Evolutionary conservation across 2,888 invertebrate genomes (phyloP), one percentile per base, ranked within the genome.

Genomic region (Allygus modestus): DNA sequence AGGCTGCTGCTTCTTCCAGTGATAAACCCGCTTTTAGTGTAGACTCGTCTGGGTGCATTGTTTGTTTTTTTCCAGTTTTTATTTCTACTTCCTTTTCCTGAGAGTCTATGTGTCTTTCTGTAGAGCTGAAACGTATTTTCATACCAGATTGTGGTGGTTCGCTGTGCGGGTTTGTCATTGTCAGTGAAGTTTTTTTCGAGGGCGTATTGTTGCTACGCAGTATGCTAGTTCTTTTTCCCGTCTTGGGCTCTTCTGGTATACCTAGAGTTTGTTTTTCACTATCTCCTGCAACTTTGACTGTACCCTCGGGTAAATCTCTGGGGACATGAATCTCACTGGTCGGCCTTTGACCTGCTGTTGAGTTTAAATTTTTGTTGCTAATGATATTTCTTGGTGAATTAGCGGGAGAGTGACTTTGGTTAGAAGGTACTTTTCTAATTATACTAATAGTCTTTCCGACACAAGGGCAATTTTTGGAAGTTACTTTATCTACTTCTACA

Each of bases 91-190:
- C n/a, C n/a, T 51, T 12, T n/a, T 51, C 51, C 37, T n/a, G 37
- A 9, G 51, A 51, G 15, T 11, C 51, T n/a, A 12, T 51, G 2
- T 15, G 51, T n/a, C 12, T 17, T 11, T 51, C 17, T 51, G 12
- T 17, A 51, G 51, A 51, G n/a, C 51, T 51, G 17, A 51, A 51
- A n/a, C 51, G 51, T 51, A 51, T 51, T 51, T 17, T 51, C n/a
- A 12, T 4, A 51, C 5, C n/a, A 5, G 51, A 17, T 51, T 1
- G 2, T 51, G 1, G 1, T n/a, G 51, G 2, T 15, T 51, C 51
- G 15, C 17, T 17, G 17, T 51, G 51, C 1, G 2, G 17, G 15
- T n/a, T n/a, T n/a, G n/a, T n/a, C n/a, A n/a, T n/a, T n/a, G n/a
- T n/a, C n/a, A n/a, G n/a, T n/a, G n/a, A n/a, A n/a, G n/a, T n/a